Evolutionary conservation across 1,140 invertebrate species (phyloP), one percentile per base, ranked within the genome.

Genomic region (Pseudoatta argentina): DNA sequence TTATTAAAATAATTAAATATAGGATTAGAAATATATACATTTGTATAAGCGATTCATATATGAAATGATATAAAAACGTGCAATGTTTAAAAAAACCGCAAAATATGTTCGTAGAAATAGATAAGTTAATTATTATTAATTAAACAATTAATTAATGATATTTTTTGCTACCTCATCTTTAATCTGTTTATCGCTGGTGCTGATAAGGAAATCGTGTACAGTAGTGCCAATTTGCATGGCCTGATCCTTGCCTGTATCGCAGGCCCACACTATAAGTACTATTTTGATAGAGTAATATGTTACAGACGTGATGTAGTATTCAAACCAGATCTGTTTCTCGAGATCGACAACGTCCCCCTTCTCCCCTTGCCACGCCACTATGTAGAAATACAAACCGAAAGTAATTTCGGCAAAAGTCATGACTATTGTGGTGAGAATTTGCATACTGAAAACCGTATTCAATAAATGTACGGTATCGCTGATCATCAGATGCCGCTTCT

Each of bases 311-410:
- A 90, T 79, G 30, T 89, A 93, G 51, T 89, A 89, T 0, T 39
- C 76, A n/a, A 89, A 91, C 93, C 93, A 94, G 69, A 92, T 90
- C 39, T 94, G 91, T n/a, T 79, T 90, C 0, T 93, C 85, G 0
- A 69, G 27, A 14, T 91, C 67, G 1, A 73, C 16, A 6, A 6
- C 24, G 1, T 24, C 18, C 0, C 0, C 0, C 1, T 8, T 14
- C 66, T 24, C 27, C 39, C 71, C 0, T 67, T 64, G 2, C 75
- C 59, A 39, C 27, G 18, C 8, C 0, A 94, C 16, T 75, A 95
- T 88, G 53, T 90, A 93, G 83, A 95, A 95, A 53, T 94, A 95
- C 6, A 95, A 67, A 1, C 91, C 92, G 39, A 95, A 95, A 0
- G 94, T 95, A 3, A 94, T 79, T 53, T 94, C 91, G 0, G 87